Percentiles rank a stretch among this genome's conserved stretches.
Conservation (phyloP, 2,888 invertebrate genomes). For the Thecophora atra region DNA sequence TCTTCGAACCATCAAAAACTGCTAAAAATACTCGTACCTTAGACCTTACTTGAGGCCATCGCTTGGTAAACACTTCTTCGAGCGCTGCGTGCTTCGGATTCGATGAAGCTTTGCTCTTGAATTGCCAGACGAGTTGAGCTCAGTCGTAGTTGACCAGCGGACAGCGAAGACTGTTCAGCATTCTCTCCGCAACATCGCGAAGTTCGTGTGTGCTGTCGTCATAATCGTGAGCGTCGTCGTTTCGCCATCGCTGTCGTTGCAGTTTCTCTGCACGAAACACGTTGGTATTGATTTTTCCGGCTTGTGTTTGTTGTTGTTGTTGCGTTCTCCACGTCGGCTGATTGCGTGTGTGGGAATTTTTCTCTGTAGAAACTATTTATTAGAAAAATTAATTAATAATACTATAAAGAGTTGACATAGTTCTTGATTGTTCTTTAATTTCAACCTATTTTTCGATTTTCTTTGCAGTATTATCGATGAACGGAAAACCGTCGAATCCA, state of each 20-base stretch:
- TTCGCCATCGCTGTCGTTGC: not conserved
- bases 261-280: not conserved
- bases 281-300: constrained; percentile 23
- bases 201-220: constrained; percentile 12
- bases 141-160: constrained; percentile 55
- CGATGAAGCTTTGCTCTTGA: not conserved
- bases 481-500: constrained; percentile 57
- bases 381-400: too few relatives aligned
- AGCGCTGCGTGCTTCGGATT: too few relatives aligned
- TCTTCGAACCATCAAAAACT: too few relatives aligned
- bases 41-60: too few relatives aligned
- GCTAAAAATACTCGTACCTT: too few relatives aligned
- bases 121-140: constrained; percentile 39
- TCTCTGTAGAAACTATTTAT: too few relatives aligned
- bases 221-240: not conserved
- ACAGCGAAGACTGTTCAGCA: constrained; percentile 10
- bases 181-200: constrained; percentile 19
- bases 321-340: too few relatives aligned
- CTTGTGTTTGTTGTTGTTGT: not conserved
- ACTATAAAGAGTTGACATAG: too few relatives aligned
- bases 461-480: constrained; percentile 64
- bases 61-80: too few relatives aligned
- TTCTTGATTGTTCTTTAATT: not conserved
- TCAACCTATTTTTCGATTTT: not conserved
- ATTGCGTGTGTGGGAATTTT: too few relatives aligned